Evolutionary conservation across 2,888 invertebrate species (phyloP), one percentile per base, ranked within the genome.

Genomic region (Rhaphigaster nebulosa): DNA sequence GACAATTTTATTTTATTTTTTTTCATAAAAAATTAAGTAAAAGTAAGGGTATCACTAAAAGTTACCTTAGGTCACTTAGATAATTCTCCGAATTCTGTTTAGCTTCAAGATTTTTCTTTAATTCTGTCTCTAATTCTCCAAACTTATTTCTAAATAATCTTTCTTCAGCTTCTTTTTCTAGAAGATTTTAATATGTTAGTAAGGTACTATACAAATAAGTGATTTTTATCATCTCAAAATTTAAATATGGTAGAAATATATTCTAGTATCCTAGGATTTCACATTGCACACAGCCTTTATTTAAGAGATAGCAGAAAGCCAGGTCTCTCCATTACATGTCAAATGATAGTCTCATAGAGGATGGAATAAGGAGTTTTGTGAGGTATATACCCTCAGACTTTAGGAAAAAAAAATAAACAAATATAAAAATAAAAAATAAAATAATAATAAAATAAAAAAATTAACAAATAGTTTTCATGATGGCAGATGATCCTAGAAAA

Each of bases 101-200:
- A 23, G 26, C 45, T 84, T 84, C 92, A 38, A 92, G 90, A 34
- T 93, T 93, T 90, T 92, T 92, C 89, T 93, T 92, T 90, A 92
- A 91, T 90, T 93, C 93, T 84, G 91, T 91, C 15, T 92, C 91
- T 88, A 93, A 90, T 65, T 92, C 92, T 56, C 93, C 93, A 91
- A 92, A 93, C 88, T 92, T 92, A 45, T 92, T 92, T 34, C 92
- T 92, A 41, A 93, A 91, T 87, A 92, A 91, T 87, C 91, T 92
- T 90, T 93, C 93, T 88, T 93, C 92, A 50, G 91, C 91, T 91
- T 92, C 92, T 92, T 92, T 92, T 26, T 92, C 93, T 92, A 41
- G 5, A 87, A 84, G 29, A 65, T 76, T 38, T 34, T n/a, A 12
- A n/a, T 60, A 60, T n/a, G 12, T 60, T n/a, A n/a, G n/a, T 60